Evolutionary conservation across 2,113 vertebrate genomes (phyloP).

Genomic region (Poecile atricapillus): DNA sequence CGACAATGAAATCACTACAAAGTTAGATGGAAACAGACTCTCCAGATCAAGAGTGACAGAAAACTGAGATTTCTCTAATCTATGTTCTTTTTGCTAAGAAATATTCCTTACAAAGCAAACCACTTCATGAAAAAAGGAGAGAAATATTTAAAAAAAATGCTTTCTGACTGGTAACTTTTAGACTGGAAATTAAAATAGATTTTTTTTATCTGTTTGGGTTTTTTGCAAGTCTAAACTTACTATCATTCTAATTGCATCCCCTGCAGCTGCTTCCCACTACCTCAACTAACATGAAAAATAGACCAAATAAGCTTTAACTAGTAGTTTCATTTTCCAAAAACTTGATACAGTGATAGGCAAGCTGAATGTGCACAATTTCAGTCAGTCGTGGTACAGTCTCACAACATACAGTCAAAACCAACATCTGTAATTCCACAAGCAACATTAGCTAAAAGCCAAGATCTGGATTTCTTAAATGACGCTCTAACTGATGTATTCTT

Average conservation of each 20-base stretch:
- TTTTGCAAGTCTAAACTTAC: not conserved
- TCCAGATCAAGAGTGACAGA: not conserved
- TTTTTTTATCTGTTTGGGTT: not conserved
- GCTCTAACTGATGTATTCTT: not conserved
- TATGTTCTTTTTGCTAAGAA: not conserved
- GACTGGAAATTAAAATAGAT: not conserved
- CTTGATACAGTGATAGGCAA: not conserved
- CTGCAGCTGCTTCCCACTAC: not conserved
- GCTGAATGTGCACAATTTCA: not conserved
- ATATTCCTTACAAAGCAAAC: not conserved
- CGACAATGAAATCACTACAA: not conserved
- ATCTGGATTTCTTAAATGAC: not conserved
- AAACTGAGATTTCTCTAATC: not conserved
- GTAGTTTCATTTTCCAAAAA: not conserved
- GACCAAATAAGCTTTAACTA: not conserved
- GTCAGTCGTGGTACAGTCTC: not conserved
- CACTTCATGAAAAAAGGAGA: not conserved
- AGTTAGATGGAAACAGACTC: slow-evolving; percentile 10
- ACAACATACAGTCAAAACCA: not conserved
- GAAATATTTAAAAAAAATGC: not conserved
- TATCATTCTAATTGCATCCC: not conserved
- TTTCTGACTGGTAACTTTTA: not conserved
- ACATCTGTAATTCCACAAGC: not conserved
- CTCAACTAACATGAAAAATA: not conserved
- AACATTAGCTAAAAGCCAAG: not conserved